A percentile compares a stretch with the other conserved stretches of the same genome.
phyloP scores from a whole-genome alignment of 1,140 invertebrate species.

The Zaprionus nigranus region DNA sequence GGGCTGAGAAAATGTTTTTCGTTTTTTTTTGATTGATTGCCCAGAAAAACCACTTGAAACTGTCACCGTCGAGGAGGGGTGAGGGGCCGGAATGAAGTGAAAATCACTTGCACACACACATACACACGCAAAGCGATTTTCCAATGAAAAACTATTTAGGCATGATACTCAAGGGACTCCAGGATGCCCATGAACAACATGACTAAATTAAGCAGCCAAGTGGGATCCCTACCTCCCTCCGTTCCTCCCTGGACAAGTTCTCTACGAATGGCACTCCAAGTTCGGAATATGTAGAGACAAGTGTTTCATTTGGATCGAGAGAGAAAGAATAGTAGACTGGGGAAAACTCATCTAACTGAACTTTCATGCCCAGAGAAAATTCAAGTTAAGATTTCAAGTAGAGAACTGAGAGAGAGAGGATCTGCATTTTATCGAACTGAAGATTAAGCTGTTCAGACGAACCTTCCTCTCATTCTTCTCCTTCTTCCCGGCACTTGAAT shows the following conservation, averaged over 20 bases:
- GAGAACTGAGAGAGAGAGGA: background rate
- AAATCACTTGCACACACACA: slow-evolving; percentile 63
- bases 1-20: slow-evolving; percentile 65
- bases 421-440: background rate
- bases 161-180: slow-evolving; percentile 31
- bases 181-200: slow-evolving; percentile 14
- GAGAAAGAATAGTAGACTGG: background rate
- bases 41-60: slow-evolving; percentile 79
- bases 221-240: background rate
- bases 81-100: slow-evolving; percentile 58
- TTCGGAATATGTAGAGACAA: background rate
- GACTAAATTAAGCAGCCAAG: slow-evolving; percentile 61
- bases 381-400: background rate
- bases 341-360: background rate
- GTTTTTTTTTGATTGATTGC: slow-evolving; percentile 77
- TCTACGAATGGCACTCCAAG: background rate
- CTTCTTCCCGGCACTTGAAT: background rate
- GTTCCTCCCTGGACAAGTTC: background rate
- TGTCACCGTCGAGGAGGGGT: slow-evolving; percentile 53
- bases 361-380: background rate
- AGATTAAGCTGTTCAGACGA: background rate
- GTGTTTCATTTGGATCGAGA: background rate
- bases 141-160: slow-evolving; percentile 76
- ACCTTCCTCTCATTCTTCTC: background rate
- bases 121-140: slow-evolving; percentile 48